Conservation (phyloP, 1,140 invertebrate species). For the Plectrocnemia conspersa region DNA sequence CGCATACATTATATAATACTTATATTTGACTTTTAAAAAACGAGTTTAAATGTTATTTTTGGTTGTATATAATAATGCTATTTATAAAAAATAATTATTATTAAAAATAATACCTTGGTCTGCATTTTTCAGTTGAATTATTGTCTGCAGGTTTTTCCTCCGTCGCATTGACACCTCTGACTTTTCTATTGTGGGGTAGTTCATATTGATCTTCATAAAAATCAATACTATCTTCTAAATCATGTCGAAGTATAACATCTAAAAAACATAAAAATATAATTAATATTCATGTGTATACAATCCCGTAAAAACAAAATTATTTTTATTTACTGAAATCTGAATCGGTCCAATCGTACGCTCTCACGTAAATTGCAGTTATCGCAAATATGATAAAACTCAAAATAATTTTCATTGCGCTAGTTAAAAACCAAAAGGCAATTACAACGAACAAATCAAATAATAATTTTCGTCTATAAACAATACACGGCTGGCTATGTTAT, state of each 20-base stretch:
- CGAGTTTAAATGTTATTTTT: too few relatives aligned
- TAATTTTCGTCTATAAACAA: background rate
- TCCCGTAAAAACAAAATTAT: background rate
- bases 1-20: too few relatives aligned
- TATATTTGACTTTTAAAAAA: too few relatives aligned
- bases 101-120: background rate
- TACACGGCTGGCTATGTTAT: too few relatives aligned
- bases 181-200: conserved; percentile 19
- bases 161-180: conserved; percentile 11
- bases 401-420: background rate
- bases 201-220: conserved; percentile 23
- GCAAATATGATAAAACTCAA: conserved; percentile 6
- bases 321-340: conserved; percentile 31
- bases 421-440: conserved; percentile 13
- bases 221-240: conserved; percentile 20
- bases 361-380: background rate
- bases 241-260: conserved; percentile 30
- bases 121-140: conserved; percentile 13
- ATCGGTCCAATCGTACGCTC: conserved; percentile 31
- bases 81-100: background rate
- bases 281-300: background rate
- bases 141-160: background rate
- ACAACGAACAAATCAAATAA: conserved; percentile 8
- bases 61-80: background rate
- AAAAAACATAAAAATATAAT: conserved; percentile 7